phyloP scores from a whole-genome alignment of 2,888 invertebrate species.

The Diachrysia chrysitis region DNA sequence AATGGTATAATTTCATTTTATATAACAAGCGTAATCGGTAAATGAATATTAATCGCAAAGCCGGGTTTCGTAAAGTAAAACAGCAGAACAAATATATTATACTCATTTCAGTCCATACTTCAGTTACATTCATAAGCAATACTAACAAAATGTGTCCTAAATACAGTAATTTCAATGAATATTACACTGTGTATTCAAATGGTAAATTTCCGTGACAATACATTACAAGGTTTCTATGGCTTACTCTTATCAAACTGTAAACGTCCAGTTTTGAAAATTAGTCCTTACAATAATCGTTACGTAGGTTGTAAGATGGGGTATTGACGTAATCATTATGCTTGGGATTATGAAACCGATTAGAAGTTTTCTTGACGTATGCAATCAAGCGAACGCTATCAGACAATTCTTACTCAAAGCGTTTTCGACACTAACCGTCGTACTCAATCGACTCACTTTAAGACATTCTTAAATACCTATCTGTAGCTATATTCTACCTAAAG shows the following conservation, averaged over 20 bases:
- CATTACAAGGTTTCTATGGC: not conserved
- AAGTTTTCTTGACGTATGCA: not conserved
- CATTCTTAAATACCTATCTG: too few species aligned
- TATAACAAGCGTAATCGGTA: not conserved
- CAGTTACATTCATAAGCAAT: not conserved
- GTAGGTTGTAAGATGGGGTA: not conserved
- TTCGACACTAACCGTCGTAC: too few species aligned
- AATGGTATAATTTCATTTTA: not conserved
- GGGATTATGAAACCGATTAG: not conserved
- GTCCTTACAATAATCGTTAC: not conserved
- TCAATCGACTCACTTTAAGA: too few species aligned
- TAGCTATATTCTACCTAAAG: too few species aligned
- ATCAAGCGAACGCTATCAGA: not conserved
- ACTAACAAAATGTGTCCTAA: not conserved
- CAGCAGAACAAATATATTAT: not conserved
- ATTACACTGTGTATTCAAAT: not conserved
- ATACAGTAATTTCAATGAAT: not conserved
- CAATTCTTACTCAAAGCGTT: not conserved
- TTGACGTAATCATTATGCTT: not conserved
- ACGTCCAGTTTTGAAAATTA: not conserved
- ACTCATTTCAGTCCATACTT: not conserved
- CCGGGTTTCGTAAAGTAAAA: not conserved
- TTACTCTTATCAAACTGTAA: not conserved
- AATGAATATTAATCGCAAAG: not conserved
- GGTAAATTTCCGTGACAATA: not conserved